A percentile compares a stretch with the other conserved stretches of the same genome.
phyloP scores from a whole-genome alignment of 2,797 vertebrate species.

The Pseudotriccus pelzelni region DNA sequence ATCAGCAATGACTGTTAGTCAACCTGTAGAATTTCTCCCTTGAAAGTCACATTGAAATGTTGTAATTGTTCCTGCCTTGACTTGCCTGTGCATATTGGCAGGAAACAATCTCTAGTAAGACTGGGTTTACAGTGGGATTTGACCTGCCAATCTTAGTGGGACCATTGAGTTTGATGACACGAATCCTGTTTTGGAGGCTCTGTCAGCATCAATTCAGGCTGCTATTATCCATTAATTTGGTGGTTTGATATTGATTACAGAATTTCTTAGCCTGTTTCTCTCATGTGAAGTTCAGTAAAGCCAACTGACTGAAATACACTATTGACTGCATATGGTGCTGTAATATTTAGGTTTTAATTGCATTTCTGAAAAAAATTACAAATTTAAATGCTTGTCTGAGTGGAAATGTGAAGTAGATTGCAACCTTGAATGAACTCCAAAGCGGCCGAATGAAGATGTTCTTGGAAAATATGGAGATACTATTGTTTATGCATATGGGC shows the following conservation, averaged over 20 bases:
- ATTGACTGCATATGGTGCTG: background rate
- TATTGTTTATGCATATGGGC: background rate
- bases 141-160: background rate
- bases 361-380: slow-evolving; percentile 4
- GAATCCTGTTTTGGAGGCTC: background rate
- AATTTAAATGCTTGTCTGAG: background rate
- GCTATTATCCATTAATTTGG: background rate
- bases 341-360: background rate
- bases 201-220: background rate
- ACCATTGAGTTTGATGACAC: background rate
- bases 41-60: background rate
- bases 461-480: background rate
- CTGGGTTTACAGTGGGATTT: background rate
- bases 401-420: background rate
- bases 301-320: background rate
- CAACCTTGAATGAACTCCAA: slow-evolving; percentile 18
- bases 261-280: background rate
- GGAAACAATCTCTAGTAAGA: background rate
- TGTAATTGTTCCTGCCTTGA: background rate
- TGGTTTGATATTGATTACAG: background rate
- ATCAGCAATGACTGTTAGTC: background rate
- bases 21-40: background rate
- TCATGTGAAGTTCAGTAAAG: background rate
- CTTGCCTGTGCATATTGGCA: background rate
- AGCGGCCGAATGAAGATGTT: background rate